Percentiles rank a stretch among this genome's conserved stretches.
Evolutionary conservation across 2,113 vertebrate species (phyloP).

Genomic region (Elephantulus edwardii): DNA sequence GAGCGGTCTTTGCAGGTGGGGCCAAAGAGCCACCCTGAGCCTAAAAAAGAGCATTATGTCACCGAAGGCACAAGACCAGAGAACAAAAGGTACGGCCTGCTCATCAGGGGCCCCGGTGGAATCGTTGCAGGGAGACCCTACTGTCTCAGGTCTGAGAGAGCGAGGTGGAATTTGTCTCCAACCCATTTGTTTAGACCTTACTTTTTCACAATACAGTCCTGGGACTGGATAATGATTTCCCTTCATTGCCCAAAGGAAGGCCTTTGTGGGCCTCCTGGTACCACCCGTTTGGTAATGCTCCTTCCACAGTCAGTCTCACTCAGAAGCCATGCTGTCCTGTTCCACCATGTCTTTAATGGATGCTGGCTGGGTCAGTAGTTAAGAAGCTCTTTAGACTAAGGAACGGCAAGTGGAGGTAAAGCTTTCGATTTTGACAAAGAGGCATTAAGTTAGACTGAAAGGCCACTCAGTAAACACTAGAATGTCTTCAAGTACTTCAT

Average conservation of each 20-base stretch:
- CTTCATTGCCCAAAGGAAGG: not conserved
- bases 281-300: not conserved
- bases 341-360: not conserved
- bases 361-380: not conserved
- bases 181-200: not conserved
- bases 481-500: not conserved
- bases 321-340: not conserved
- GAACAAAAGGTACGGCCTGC: conserved; percentile 64
- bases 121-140: not conserved
- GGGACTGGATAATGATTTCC: not conserved
- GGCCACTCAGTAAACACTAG: not conserved
- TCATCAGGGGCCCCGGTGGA: not conserved
- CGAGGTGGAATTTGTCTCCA: not conserved
- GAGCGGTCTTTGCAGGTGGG: conserved; percentile 67
- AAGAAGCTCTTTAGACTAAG: not conserved
- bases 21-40: conserved; percentile 46
- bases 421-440: not conserved
- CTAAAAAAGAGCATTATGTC: conserved; percentile 55
- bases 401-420: not conserved
- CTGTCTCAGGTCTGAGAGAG: not conserved
- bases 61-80: conserved; percentile 51
- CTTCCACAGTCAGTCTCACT: not conserved
- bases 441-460: not conserved
- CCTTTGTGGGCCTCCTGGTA: not conserved
- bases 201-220: not conserved